These are phyloP conservation scores for Lycorma delicatula DNA, from an alignment of 1,140 invertebrate species.

Conservation along the genomic window DNA sequence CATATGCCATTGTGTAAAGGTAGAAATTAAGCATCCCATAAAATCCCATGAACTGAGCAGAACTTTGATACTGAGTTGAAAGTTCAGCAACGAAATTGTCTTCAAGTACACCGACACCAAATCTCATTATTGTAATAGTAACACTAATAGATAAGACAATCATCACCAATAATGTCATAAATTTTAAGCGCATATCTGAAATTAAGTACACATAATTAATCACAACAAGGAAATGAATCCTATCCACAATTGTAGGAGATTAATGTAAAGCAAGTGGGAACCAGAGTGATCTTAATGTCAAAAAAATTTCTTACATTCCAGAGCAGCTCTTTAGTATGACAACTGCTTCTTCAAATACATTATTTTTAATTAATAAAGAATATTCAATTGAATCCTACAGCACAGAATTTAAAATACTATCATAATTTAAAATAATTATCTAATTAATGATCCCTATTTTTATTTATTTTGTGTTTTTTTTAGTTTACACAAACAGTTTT, in stretches of 20 bases:
- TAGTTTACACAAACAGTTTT: too few relatives aligned
- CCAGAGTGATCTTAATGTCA: too few relatives aligned
- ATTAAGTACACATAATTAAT: constrained; percentile 16
- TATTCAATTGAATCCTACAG: too few relatives aligned
- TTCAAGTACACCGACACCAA: constrained; percentile 80
- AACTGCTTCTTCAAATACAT: too few relatives aligned
- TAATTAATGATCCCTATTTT: too few relatives aligned
- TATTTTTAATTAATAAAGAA: too few relatives aligned
- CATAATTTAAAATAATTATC: too few relatives aligned
- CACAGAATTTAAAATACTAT: too few relatives aligned
- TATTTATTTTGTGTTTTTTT: too few relatives aligned
- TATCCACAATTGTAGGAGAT: background rate
- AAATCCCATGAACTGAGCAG: constrained; percentile 88
- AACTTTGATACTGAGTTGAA: constrained; percentile 78
- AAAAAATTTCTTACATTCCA: too few relatives aligned
- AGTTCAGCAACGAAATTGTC: constrained; percentile 89
- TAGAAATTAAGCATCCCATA: constrained; percentile 95
- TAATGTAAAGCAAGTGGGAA: background rate
- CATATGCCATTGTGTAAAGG: constrained; percentile 86
- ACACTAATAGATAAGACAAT: constrained; percentile 73
- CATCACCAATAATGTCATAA: constrained; percentile 76
- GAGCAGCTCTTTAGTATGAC: too few relatives aligned
- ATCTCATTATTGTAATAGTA: constrained; percentile 68
- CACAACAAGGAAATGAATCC: background rate
- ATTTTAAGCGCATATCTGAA: constrained; percentile 83